Percentiles rank a stretch among this genome's conserved stretches.
These are phyloP conservation scores for Sepioteuthis lessoniana DNA, from an alignment of 2,888 invertebrate species.

Conservation along the genomic window DNA sequence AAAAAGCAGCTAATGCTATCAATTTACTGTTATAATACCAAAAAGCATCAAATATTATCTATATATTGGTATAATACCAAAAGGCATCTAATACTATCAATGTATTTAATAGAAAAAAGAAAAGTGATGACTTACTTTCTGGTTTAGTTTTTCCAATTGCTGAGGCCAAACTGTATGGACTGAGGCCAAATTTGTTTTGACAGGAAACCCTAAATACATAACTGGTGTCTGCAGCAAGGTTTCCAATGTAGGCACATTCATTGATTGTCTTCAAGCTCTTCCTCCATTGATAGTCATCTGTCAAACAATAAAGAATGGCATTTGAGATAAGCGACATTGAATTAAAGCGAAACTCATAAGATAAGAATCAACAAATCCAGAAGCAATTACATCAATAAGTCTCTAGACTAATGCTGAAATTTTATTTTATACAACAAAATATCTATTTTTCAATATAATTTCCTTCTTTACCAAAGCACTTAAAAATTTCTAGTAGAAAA, in stretches of 20 bases:
- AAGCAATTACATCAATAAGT: slow-evolving; percentile 33
- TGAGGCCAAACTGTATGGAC: slow-evolving; percentile 89
- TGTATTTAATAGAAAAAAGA: not conserved
- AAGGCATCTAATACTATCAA: too few species aligned
- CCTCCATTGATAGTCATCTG: slow-evolving; percentile 86
- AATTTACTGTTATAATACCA: too few species aligned
- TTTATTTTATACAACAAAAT: too few species aligned
- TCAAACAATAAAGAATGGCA: slow-evolving; percentile 43
- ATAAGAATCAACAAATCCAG: not conserved
- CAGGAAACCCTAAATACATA: slow-evolving; percentile 93
- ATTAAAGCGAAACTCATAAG: not conserved
- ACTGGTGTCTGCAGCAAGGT: slow-evolving; percentile 85
- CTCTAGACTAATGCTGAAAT: too few species aligned
- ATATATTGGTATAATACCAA: too few species aligned
- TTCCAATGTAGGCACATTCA: slow-evolving; percentile 89
- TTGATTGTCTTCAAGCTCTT: slow-evolving; percentile 90
- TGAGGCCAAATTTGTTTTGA: slow-evolving; percentile 93
- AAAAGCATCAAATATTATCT: too few species aligned
- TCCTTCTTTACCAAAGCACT: too few species aligned
- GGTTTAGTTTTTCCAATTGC: slow-evolving; percentile 81
- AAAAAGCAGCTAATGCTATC: too few species aligned
- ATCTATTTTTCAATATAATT: too few species aligned
- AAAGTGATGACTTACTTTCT: slow-evolving; percentile 61
- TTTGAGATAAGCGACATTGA: not conserved
- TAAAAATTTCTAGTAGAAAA: too few species aligned